Base-by-base conservation (phyloP, 92 coral and sea anemone species). In the Pocillopora grandis region DNA sequence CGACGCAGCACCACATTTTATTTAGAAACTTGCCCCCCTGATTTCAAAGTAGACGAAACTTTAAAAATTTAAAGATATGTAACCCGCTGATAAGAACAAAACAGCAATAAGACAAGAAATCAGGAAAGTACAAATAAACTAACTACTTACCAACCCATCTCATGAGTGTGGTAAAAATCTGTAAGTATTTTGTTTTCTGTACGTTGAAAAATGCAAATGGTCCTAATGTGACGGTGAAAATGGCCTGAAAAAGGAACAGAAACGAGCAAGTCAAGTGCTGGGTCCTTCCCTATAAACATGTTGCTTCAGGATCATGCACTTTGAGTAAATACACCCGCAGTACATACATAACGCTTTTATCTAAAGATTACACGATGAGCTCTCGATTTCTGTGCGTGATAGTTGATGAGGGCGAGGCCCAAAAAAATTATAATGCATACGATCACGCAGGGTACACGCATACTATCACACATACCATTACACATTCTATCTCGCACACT, bases 171-270 rank as follows among this genome's bases (percentile, higher is more conserved):
- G 99, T 94, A 65, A 92, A 55, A 65, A 92, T 84, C 75, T 96
- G 99, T 42, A 96, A 84, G 90, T 96, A 96, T 79, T 96, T 96
- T 49, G 99, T 96, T 89, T 96, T 96, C 88, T 96, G 99, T 11
- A 96, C 90, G 80, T 96, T 96, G 83, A 95, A 92, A 90, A 96
- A 96, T 14, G 99, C 86, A 87, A 96, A 96, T 35, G 99, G 99
- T 6, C 99, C 98, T 37, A 96, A 88, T 17, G 94, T 84, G 35
- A 94, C 49, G 4, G 95, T 81, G 67, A 96, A 94, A 52, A 94
- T 73, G 37, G 94, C 92, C 99, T 96, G 88, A 20, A 84, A 66
- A 74, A 57, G 8, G 56, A 42, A 42, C 52, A 76, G 52, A 63
- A 16, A 55, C 1, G 17, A 15, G 1, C 12, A 27, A 18, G 5